These are phyloP conservation scores for Bombylius major DNA, from an alignment of 2,888 invertebrate genomes.

Conservation along the genomic window DNA sequence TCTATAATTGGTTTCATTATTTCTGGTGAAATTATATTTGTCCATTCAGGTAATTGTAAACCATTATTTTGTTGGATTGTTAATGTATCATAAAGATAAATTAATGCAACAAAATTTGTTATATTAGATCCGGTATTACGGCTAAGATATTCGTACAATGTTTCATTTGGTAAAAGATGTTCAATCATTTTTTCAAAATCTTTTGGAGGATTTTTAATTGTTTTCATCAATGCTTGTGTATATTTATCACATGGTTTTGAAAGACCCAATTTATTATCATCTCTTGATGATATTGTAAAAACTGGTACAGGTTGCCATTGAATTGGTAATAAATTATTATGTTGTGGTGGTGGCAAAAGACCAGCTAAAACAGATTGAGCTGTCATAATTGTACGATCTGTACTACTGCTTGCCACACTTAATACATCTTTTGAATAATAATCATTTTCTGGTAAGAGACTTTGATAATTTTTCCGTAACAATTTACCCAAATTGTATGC, in stretches of 20 bases:
- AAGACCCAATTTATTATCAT: conserved; percentile 48
- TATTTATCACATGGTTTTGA: conserved; percentile 36
- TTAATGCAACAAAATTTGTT: background rate
- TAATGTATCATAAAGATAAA: conserved; percentile 40
- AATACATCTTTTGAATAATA: conserved; percentile 48
- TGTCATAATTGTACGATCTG: conserved; percentile 76
- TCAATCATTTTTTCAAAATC: conserved; percentile 37
- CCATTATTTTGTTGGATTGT: conserved; percentile 48
- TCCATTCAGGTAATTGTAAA: conserved; percentile 57
- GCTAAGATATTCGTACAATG: conserved; percentile 46
- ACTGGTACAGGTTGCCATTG: conserved; percentile 2
- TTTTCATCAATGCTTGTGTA: conserved; percentile 33
- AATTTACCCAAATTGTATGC: conserved; percentile 60
- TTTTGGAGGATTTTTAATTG: conserved; percentile 33
- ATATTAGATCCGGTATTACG: conserved; percentile 33
- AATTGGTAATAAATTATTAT: background rate
- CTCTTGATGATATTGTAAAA: conserved; percentile 43
- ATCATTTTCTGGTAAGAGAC: conserved; percentile 46
- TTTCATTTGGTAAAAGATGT: conserved; percentile 30
- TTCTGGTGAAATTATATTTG: conserved; percentile 43
- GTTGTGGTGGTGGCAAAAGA: background rate
- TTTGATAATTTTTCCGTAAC: conserved; percentile 55
- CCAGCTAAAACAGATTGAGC: conserved; percentile 42
- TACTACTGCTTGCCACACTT: conserved; percentile 61
- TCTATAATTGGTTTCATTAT: conserved; percentile 50